Conservation (phyloP, 2,797 vertebrate genomes). For the Rallus crepitans region DNA sequence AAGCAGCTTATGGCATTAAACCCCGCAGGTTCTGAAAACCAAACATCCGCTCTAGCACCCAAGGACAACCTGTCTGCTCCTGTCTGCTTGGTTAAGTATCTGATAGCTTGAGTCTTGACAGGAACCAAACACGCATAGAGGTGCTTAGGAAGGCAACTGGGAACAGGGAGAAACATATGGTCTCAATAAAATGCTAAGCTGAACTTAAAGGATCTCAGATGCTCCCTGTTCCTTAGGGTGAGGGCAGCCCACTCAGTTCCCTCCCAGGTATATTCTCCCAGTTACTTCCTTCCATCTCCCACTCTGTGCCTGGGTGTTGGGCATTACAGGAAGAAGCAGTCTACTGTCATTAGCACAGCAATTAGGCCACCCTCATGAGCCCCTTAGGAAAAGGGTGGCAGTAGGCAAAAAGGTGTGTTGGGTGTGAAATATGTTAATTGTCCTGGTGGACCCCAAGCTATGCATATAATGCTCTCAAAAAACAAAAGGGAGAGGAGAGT, state of each 20-base stretch:
- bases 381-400: not conserved
- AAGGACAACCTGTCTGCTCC: not conserved
- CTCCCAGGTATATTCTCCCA: not conserved
- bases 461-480: not conserved
- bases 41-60: not conserved
- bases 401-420: not conserved
- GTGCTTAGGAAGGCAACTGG: not conserved
- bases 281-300: not conserved
- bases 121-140: not conserved
- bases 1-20: not conserved
- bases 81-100: not conserved
- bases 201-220: not conserved
- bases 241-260: not conserved
- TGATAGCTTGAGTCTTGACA: not conserved
- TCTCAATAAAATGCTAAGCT: not conserved
- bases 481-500: not conserved
- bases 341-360: not conserved
- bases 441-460: not conserved
- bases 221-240: not conserved
- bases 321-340: not conserved
- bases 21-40: not conserved
- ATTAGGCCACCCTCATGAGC: not conserved
- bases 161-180: rapidly evolving
- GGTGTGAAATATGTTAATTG: not conserved
- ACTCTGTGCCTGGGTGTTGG: not conserved